These are phyloP conservation scores for Mesopsocus fuscifrons DNA, from an alignment of 2,888 invertebrate species.

Conservation along the genomic window DNA sequence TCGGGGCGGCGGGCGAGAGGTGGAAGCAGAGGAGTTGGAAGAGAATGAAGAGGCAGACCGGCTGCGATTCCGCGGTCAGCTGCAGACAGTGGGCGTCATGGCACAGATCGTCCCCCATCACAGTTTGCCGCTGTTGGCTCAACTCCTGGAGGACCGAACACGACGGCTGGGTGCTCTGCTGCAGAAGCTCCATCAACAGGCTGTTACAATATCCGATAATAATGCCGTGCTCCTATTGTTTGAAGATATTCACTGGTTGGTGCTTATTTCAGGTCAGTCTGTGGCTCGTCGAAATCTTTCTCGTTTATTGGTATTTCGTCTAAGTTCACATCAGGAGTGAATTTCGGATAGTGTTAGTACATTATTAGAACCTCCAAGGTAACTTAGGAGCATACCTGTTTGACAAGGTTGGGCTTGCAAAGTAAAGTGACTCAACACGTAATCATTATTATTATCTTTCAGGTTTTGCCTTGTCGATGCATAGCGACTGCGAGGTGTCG, in stretches of 20 bases:
- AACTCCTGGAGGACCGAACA: slow-evolving; percentile 44
- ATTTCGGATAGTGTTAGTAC: too few relatives aligned
- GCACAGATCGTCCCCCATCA: slow-evolving; percentile 37
- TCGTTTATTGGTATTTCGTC: too few relatives aligned
- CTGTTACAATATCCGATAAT: slow-evolving; percentile 18
- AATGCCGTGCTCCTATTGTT: slow-evolving; percentile 42
- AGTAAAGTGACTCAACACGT: too few relatives aligned
- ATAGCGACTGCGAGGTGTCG: slow-evolving; percentile 43
- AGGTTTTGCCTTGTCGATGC: slow-evolving; percentile 47
- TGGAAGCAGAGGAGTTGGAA: slow-evolving; percentile 34
- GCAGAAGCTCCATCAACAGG: slow-evolving; percentile 18
- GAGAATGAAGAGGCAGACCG: slow-evolving; percentile 46
- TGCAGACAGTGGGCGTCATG: slow-evolving; percentile 47
- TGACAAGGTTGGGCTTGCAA: too few relatives aligned
- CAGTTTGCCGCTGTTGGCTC: slow-evolving; percentile 42
- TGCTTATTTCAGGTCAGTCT: slow-evolving; percentile 37
- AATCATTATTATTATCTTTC: too few relatives aligned
- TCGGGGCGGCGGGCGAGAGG: slow-evolving; percentile 26
- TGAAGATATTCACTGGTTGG: slow-evolving; percentile 81
- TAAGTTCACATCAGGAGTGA: too few relatives aligned
- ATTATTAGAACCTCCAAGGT: too few relatives aligned
- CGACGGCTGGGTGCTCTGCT: slow-evolving; percentile 31
- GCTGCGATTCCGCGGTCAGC: slow-evolving; percentile 38
- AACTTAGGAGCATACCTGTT: too few relatives aligned
- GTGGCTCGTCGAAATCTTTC: too few relatives aligned